phyloP scores from a whole-genome alignment of 2,888 invertebrate species.

The Hemicrepidius hirtus region DNA sequence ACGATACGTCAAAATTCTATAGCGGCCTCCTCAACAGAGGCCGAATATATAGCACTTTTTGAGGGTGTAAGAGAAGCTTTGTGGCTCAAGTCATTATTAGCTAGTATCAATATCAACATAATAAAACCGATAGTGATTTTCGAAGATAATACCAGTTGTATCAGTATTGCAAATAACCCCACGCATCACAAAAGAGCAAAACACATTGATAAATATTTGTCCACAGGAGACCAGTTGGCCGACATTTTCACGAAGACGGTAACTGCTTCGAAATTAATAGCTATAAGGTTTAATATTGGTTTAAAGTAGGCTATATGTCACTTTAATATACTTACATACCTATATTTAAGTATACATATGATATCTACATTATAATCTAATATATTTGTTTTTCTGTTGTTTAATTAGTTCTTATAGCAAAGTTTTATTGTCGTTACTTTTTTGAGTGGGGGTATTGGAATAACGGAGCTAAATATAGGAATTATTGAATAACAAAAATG shows the following conservation, averaged over 20 bases:
- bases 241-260: conserved; percentile 72
- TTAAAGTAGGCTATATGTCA: too few species aligned
- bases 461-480: too few species aligned
- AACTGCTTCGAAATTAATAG: too few species aligned
- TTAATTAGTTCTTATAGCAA: too few species aligned
- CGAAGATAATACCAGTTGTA: conserved; percentile 65
- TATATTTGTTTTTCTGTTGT: too few species aligned
- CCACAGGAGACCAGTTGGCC: conserved; percentile 73
- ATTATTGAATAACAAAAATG: too few species aligned
- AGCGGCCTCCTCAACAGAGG: conserved; percentile 54
- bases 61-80: conserved; percentile 63
- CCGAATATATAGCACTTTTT: conserved; percentile 54
- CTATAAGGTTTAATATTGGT: too few species aligned
- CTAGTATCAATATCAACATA: conserved; percentile 57
- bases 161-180: conserved; percentile 62
- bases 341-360: too few species aligned
- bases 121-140: conserved; percentile 55
- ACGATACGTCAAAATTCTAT: conserved; percentile 57
- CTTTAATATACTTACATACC: too few species aligned
- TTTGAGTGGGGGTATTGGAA: too few species aligned
- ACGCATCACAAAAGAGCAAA: conserved; percentile 60
- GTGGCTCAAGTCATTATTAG: conserved; percentile 62
- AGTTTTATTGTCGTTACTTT: too few species aligned
- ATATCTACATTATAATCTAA: too few species aligned
- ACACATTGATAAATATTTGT: conserved; percentile 72